Evolutionary conservation across 2,113 vertebrate genomes (phyloP).

Genomic region (Dissostichus mawsoni): DNA sequence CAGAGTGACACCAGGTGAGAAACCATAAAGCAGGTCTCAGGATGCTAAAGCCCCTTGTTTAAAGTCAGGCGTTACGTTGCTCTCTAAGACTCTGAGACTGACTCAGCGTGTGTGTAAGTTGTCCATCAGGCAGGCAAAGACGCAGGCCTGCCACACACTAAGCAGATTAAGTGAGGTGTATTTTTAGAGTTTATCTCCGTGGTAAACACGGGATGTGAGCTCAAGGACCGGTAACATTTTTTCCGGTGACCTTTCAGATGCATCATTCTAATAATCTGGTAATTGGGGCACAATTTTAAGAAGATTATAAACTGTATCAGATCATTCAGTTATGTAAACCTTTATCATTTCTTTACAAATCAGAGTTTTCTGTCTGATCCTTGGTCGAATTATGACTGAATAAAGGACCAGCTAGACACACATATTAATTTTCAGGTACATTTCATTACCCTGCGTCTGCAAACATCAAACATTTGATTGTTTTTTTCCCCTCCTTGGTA

Average conservation of each 20-base stretch:
- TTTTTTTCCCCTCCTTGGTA: not conserved
- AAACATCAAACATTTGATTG: slow-evolving; percentile 11
- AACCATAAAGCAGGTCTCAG: slow-evolving; percentile 57
- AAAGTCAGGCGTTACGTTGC: slow-evolving; percentile 50
- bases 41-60: slow-evolving; percentile 16
- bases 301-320: slow-evolving; percentile 46
- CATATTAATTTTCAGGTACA: not conserved
- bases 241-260: slow-evolving; percentile 17
- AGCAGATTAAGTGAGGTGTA: slow-evolving; percentile 92
- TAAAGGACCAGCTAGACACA: slow-evolving; percentile 38
- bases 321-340: slow-evolving; percentile 28
- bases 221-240: slow-evolving; percentile 52
- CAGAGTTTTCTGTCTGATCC: not conserved
- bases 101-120: slow-evolving; percentile 28
- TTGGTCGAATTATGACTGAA: slow-evolving; percentile 25
- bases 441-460: not conserved
- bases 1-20: slow-evolving; percentile 55
- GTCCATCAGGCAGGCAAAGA: slow-evolving; percentile 50
- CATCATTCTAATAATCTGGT: slow-evolving; percentile 20
- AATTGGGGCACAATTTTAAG: slow-evolving; percentile 25
- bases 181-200: slow-evolving; percentile 91
- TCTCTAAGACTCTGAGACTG: slow-evolving; percentile 48
- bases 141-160: slow-evolving; percentile 80
- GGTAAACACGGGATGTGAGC: slow-evolving; percentile 79
- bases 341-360: slow-evolving; percentile 17